Percentiles rank a stretch among this genome's conserved stretches.
Conservation (phyloP, 2,797 vertebrate species). For the Acrossocheilus wenchowensis region DNA sequence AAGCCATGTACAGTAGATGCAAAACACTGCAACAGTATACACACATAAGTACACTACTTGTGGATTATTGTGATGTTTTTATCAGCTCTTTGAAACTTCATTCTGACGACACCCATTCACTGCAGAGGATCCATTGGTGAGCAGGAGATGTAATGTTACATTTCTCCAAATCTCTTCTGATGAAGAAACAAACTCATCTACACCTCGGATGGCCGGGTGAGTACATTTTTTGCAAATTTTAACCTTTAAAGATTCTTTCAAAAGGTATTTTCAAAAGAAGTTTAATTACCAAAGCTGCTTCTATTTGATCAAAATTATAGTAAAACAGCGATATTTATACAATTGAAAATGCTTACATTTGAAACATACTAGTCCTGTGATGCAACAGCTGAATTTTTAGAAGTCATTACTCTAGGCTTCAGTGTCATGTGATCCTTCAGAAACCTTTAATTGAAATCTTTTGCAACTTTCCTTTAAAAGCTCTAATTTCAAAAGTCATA, state of each 20-base stretch:
- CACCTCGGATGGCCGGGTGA: neutral
- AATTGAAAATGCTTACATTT: neutral
- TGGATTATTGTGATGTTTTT: neutral
- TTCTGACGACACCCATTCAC: neutral
- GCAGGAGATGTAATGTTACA: neutral
- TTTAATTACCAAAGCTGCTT: neutral
- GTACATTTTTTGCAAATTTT: neutral
- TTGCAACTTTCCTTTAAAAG: neutral
- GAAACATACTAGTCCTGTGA: neutral
- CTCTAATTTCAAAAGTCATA: neutral
- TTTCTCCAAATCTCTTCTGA: neutral
- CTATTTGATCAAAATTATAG: neutral
- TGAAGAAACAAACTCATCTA: neutral
- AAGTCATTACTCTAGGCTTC: neutral
- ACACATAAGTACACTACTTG: neutral
- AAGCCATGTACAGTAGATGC: constrained; percentile 7
- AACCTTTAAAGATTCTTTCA: neutral
- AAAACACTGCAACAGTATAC: neutral
- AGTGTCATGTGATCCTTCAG: neutral
- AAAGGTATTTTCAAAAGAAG: neutral
- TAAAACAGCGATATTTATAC: neutral
- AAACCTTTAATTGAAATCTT: neutral
- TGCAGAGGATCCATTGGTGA: neutral
- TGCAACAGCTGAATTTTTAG: neutral
- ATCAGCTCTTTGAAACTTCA: neutral